A percentile compares a stretch with the other conserved stretches of the same genome.
Evolutionary conservation across 2,113 vertebrate genomes (phyloP).

Genomic region (Isichthys henryi): DNA sequence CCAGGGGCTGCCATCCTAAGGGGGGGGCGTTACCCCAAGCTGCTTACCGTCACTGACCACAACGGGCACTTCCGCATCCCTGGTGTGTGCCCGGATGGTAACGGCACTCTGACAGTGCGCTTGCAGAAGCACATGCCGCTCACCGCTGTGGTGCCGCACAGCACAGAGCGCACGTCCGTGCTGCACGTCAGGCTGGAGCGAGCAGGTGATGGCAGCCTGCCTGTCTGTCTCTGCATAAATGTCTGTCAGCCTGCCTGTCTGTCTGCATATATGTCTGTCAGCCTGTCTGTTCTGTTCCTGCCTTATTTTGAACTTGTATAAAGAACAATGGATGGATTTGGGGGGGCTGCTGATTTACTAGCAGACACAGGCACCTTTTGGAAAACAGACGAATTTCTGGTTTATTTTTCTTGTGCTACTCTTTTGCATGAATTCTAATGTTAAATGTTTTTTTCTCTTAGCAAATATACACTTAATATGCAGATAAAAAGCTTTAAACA

Average conservation of each 20-base stretch:
- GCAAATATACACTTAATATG: background rate
- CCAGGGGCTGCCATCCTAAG: slow-evolving; percentile 66
- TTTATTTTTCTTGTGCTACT: background rate
- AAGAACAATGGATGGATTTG: background rate
- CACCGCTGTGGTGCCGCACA: slow-evolving; percentile 53
- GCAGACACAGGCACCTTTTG: background rate
- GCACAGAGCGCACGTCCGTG: slow-evolving; percentile 57
- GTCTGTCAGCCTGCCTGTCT: background rate
- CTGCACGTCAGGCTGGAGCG: slow-evolving; percentile 73
- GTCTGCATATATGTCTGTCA: background rate
- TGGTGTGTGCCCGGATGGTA: slow-evolving; percentile 81
- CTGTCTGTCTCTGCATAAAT: background rate
- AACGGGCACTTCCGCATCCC: slow-evolving; percentile 78
- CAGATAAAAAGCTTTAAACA: background rate
- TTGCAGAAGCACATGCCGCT: slow-evolving; percentile 68
- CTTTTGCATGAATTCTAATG: background rate
- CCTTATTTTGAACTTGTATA: no score
- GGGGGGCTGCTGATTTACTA: no score
- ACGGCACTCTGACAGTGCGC: slow-evolving; percentile 68
- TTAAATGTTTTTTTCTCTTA: background rate
- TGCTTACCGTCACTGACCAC: slow-evolving; percentile 69
- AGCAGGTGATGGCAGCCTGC: slow-evolving; percentile 62
- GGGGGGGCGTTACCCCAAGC: slow-evolving; percentile 55
- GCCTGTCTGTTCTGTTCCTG: background rate
- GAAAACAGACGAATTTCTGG: background rate